These are phyloP conservation scores for Heliocidaris tuberculata DNA, from an alignment of 35 echinoderm and acorn worm species.

Conservation along the genomic window DNA sequence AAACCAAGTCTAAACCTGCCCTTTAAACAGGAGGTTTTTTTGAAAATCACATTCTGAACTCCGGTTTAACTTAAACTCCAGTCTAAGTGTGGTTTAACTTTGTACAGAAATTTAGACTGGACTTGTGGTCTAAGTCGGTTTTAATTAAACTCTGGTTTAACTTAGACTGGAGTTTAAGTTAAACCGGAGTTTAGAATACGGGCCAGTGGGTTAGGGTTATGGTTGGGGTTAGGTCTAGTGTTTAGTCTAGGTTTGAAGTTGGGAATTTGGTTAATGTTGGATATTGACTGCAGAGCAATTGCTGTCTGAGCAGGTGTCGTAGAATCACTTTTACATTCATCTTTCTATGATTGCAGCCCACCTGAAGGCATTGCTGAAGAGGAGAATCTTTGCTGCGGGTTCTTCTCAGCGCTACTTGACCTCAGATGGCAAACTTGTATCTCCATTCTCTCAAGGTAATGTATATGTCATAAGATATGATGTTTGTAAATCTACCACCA, in stretches of 20 bases:
- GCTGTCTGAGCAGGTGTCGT: no score
- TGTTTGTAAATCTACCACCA: not conserved
- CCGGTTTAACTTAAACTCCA: no score
- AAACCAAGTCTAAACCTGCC: no score
- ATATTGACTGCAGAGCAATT: no score
- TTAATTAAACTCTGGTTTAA: not conserved
- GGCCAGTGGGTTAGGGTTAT: no score
- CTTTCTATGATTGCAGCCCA: conserved; percentile 37
- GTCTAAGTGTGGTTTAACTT: not conserved
- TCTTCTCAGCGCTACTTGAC: conserved; percentile 78
- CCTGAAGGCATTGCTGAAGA: conserved; percentile 72
- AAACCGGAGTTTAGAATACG: no score
- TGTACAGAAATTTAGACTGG: not conserved
- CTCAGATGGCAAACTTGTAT: conserved; percentile 57
- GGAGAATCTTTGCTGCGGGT: conserved; percentile 73
- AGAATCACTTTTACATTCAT: not conserved
- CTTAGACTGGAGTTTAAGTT: not conserved
- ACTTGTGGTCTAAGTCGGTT: no score
- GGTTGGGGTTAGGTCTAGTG: no score
- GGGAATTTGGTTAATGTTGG: no score
- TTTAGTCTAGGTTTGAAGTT: no score
- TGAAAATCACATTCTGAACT: no score
- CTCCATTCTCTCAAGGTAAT: conserved; percentile 68
- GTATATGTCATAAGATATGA: not conserved
- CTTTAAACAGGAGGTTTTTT: no score